phyloP scores from a whole-genome alignment of 2,888 invertebrate species.

The Athalia cordata region DNA sequence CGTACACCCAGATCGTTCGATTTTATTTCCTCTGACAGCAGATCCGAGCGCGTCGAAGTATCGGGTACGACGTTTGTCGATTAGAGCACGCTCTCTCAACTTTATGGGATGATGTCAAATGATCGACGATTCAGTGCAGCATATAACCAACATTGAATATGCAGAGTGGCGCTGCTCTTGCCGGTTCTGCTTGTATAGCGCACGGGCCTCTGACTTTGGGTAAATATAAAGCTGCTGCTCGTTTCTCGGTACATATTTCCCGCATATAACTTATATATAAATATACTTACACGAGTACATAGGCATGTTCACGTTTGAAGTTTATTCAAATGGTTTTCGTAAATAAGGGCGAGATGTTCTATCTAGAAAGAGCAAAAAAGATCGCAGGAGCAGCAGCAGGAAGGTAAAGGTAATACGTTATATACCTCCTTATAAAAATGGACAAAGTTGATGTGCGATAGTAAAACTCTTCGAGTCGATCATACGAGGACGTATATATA shows the following conservation, averaged over 20 bases:
- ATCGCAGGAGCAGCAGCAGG: neutral
- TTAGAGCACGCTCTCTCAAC: neutral
- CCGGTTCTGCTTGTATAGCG: neutral
- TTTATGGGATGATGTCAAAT: conserved; percentile 13
- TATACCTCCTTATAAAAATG: neutral
- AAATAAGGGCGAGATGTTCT: neutral
- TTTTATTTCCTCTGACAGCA: too few relatives aligned
- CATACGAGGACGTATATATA: neutral
- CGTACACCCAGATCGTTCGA: too few relatives aligned
- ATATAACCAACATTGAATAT: conserved; percentile 31
- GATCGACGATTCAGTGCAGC: conserved; percentile 29
- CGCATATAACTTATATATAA: neutral
- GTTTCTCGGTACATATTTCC: conserved; percentile 13
- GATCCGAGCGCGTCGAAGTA: too few relatives aligned
- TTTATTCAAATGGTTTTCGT: conserved; percentile 38
- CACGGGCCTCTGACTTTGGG: neutral
- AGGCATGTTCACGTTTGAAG: conserved; percentile 35
- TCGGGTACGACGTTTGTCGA: too few relatives aligned
- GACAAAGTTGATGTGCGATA: conserved; percentile 19
- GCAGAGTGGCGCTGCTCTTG: conserved; percentile 17
- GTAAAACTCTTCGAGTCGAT: conserved; percentile 3
- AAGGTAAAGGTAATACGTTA: neutral
- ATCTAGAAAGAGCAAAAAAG: neutral
- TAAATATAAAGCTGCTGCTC: conserved; percentile 19
- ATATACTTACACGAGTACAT: neutral